A percentile compares a stretch with the other conserved stretches of the same genome.
Conservation (phyloP, 1,140 invertebrate species). For the Pissodes strobi region DNA sequence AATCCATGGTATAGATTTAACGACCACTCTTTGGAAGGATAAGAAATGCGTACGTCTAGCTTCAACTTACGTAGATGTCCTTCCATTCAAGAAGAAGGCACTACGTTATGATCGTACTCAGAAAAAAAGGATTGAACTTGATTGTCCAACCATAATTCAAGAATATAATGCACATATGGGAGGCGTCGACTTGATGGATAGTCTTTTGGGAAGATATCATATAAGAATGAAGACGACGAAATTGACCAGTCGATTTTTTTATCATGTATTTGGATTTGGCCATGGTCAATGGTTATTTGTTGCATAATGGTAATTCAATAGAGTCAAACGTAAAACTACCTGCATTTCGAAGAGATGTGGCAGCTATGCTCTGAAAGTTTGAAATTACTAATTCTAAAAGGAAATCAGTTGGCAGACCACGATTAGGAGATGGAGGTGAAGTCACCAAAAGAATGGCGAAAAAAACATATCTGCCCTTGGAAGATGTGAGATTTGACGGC, state of each 20-base stretch:
- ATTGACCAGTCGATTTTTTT: conserved; percentile 45
- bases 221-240: conserved; percentile 53
- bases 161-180: no score
- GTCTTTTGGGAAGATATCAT: no score
- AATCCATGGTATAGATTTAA: no score
- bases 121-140: conserved; percentile 24
- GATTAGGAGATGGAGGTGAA: no score
- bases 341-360: no score
- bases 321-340: conserved; percentile 1
- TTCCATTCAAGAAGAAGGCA: conserved; percentile 4
- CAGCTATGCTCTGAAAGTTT: neutral
- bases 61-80: neutral
- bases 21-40: no score
- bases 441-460: no score
- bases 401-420: neutral
- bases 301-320: neutral
- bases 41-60: no score
- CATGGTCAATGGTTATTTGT: conserved; percentile 6
- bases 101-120: conserved; percentile 24
- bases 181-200: conserved; percentile 52
- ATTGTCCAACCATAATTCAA: conserved; percentile 20
- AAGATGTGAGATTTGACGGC: no score
- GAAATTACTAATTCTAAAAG: neutral
- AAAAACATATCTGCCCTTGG: no score
- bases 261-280: conserved; percentile 44